These are phyloP conservation scores for Berghia stephanieae DNA, from an alignment of 1,140 invertebrate species.

Conservation along the genomic window DNA sequence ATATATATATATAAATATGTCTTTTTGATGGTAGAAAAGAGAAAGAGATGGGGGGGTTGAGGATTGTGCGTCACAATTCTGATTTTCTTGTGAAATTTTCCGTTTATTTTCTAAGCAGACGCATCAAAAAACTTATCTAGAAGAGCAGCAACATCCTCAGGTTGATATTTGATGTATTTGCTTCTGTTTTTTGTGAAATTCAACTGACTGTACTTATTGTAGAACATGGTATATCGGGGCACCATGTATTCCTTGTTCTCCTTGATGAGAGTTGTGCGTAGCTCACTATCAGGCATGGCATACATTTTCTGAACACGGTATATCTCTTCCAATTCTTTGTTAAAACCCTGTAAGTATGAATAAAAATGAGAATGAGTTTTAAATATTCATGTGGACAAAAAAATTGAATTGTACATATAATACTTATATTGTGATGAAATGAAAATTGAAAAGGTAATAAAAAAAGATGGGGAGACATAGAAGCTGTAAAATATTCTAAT, in stretches of 20 bases:
- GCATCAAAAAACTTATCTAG: conserved; percentile 90
- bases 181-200: conserved; percentile 92
- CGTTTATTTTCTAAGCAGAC: conserved; percentile 53
- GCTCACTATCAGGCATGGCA: conserved; percentile 89
- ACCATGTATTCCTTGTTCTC: conserved; percentile 88
- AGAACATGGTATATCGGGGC: conserved; percentile 69
- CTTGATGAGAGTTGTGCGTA: conserved; percentile 82
- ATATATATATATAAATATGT: neutral
- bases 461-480: neutral
- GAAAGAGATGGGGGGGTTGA: neutral
- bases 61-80: neutral
- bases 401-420: too few relatives aligned
- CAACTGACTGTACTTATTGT: conserved; percentile 73
- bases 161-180: conserved; percentile 87
- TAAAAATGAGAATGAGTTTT: too few relatives aligned
- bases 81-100: neutral
- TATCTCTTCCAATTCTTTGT: conserved; percentile 93
- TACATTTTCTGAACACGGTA: conserved; percentile 83
- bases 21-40: neutral
- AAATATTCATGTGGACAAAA: too few relatives aligned
- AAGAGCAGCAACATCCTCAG: conserved; percentile 79
- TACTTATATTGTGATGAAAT: too few relatives aligned
- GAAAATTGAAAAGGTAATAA: neutral
- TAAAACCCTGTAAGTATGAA: conserved; percentile 80
- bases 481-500: too few relatives aligned